Base-by-base conservation (phyloP, 2,113 vertebrate species). In the Ancistrus triradiatus region DNA sequence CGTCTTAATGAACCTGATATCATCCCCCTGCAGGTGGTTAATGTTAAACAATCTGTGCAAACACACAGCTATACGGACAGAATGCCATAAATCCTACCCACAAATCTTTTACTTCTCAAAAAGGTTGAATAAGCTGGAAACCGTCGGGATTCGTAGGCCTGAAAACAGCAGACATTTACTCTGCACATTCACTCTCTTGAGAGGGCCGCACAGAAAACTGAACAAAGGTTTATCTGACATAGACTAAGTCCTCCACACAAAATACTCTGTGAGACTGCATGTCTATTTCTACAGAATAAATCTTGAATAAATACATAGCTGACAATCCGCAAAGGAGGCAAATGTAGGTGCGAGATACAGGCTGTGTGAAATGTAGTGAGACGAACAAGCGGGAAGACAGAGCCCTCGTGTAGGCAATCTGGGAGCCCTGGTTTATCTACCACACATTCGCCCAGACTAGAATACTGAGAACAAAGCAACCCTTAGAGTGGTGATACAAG, bases 341-440 rank as follows among this genome's bases (percentile, higher is more conserved):
- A 25, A 44, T 9, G 8, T 49, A 31, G 37, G 44, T 59, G 44
- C 42, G n/a, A n/a, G n/a, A n/a, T n/a, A n/a, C n/a, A n/a, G n/a
- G n/a, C n/a, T 17, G 2, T 37, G 25, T 31, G 17, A 44, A 27
- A 53, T 31, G 53, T 47, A 47, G n/a, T 24, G 51, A 56, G 14
- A 42, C 48, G 13, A 14, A 65, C 27, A 37, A 18, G 35, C 38
- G 17, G 33, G 64, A 21, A 24, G 35, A 49, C 50, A 19, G 64
- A 50, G 64, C 53, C 64, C 64, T 53, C 64, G 59, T 59, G 64
- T 66, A 53, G 64, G 35, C 53, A 53, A 49, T 58, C 44, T 49
- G 64, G 46, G 58, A 57, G 58, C 44, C 22, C 13, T 38, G 44
- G 28, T 42, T 66, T 49, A 58, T 66, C 56, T 65, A 56, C 51